phyloP scores from a whole-genome alignment of 2,888 invertebrate genomes.

The Drosophila heteroneura region DNA sequence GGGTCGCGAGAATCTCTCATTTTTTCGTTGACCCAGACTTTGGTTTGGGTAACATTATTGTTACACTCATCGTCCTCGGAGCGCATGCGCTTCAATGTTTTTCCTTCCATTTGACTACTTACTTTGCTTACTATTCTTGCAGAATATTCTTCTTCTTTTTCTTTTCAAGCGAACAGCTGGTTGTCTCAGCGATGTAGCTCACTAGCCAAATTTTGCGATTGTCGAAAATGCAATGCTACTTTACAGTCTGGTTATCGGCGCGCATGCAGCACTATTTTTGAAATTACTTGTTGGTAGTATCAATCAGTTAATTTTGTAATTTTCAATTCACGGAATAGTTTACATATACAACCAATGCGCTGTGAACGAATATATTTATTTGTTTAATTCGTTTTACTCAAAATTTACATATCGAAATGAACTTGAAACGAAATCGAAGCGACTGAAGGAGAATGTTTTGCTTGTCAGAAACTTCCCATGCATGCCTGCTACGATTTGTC shows the following conservation, averaged over 20 bases:
- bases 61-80: conserved; percentile 63
- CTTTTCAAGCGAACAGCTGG: background rate
- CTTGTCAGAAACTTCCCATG: background rate
- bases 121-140: background rate
- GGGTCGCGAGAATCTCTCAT: conserved; percentile 60
- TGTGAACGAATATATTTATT: too few species aligned
- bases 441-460: conserved; percentile 24
- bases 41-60: conserved; percentile 64
- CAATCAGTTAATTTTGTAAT: background rate
- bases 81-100: conserved; percentile 55
- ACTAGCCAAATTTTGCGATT: background rate
- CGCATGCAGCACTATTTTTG: background rate
- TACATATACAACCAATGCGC: background rate
- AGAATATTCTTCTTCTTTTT: background rate
- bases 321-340: background rate
- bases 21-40: conserved; percentile 73
- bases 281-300: background rate
- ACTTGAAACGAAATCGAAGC: conserved; percentile 31
- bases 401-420: too few species aligned
- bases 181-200: background rate
- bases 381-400: too few species aligned
- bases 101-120: conserved; percentile 33
- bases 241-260: background rate
- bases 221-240: conserved; percentile 4
- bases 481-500: background rate